These are phyloP conservation scores for Romanogobio albipinnatus DNA, from an alignment of 2,113 vertebrate genomes.

Conservation along the genomic window DNA sequence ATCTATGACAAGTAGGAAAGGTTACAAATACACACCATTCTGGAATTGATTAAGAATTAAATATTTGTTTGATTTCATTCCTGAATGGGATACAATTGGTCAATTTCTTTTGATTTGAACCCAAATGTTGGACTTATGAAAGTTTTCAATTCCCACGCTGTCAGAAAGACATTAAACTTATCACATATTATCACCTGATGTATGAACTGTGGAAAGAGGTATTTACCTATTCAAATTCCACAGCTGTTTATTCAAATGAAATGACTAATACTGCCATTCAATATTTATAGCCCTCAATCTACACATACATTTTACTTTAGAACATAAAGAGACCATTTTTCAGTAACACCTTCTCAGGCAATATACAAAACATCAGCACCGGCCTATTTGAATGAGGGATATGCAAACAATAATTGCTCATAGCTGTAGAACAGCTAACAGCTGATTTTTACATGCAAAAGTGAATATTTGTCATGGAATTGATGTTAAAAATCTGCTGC, in stretches of 20 bases:
- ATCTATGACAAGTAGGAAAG: background rate
- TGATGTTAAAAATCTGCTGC: background rate
- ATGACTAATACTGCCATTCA: background rate
- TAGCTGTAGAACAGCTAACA: background rate
- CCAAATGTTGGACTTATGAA: background rate
- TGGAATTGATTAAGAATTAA: slow-evolving; percentile 3
- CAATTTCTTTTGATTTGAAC: background rate
- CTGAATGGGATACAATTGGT: background rate
- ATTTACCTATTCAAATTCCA: slow-evolving; percentile 22
- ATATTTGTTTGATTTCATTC: slow-evolving; percentile 18
- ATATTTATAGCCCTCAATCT: slow-evolving; percentile 27
- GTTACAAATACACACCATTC: slow-evolving; percentile 18
- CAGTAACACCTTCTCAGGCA: background rate
- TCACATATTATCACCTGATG: background rate
- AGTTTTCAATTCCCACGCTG: background rate
- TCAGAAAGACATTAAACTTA: slow-evolving; percentile 19
- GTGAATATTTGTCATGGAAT: slow-evolving; percentile 2
- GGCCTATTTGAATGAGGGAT: slow-evolving; percentile 15
- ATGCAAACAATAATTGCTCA: slow-evolving; percentile 12
- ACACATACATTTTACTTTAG: background rate
- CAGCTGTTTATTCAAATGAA: slow-evolving; percentile 7
- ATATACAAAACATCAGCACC: background rate
- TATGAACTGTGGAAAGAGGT: background rate
- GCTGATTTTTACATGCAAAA: background rate
- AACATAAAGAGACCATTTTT: background rate